Conservation (phyloP, 2,888 invertebrate genomes). For the Plutella xylostella region DNA sequence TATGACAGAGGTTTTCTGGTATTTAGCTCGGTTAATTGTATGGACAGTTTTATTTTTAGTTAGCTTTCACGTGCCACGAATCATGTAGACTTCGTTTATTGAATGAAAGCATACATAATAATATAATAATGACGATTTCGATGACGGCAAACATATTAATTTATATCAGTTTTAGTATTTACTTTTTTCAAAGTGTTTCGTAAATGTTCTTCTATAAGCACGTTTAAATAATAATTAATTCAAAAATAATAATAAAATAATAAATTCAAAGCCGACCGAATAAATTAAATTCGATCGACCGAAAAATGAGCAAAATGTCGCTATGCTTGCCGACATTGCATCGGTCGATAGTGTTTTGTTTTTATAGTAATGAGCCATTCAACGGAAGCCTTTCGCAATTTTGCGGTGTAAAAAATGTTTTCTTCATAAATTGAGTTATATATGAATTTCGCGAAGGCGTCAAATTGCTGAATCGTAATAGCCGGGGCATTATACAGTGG, state of each 20-base stretch:
- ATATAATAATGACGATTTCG: too few species aligned
- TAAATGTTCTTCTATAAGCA: too few species aligned
- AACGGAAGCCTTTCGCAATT: conserved; percentile 31
- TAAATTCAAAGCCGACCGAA: neutral
- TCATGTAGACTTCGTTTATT: too few species aligned
- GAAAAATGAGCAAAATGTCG: neutral
- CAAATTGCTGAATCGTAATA: conserved; percentile 49
- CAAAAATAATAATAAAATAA: neutral
- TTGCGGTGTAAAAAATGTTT: conserved; percentile 29
- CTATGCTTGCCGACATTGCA: conserved; percentile 1
- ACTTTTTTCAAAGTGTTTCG: too few species aligned
- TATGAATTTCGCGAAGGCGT: conserved; percentile 52
- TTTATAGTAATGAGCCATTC: conserved; percentile 32
- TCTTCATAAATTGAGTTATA: conserved; percentile 51
- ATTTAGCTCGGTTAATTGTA: too few species aligned
- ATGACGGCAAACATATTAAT: too few species aligned
- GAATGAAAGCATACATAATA: too few species aligned
- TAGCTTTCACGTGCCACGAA: too few species aligned
- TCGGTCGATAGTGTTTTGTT: conserved; percentile 8
- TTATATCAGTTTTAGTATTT: too few species aligned
- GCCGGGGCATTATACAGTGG: conserved; percentile 43
- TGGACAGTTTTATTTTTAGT: too few species aligned
- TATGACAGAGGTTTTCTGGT: neutral
- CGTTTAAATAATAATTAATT: too few species aligned
- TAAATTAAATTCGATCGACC: neutral